A percentile compares a stretch with the other conserved stretches of the same genome.
phyloP scores from a whole-genome alignment of 2,888 invertebrate species.

The Heliconius hortense region DNA sequence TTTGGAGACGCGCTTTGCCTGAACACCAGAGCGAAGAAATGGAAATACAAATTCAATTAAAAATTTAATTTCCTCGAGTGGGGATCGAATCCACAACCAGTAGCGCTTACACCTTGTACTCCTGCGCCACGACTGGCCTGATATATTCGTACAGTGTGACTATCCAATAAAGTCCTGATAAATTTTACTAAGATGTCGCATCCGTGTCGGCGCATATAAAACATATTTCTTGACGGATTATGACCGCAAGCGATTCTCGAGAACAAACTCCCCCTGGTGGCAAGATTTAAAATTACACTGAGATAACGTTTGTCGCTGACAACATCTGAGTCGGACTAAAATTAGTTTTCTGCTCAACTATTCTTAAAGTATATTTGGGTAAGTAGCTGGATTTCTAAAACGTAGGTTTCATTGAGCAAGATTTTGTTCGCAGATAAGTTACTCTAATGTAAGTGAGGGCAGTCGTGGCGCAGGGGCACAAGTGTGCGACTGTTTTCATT shows the following conservation, averaged over 20 bases:
- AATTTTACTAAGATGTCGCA: constrained; percentile 3
- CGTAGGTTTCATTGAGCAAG: not conserved
- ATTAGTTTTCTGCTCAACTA: constrained; percentile 31
- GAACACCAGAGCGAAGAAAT: no score
- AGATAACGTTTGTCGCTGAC: constrained; percentile 34
- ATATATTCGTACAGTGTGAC: not conserved
- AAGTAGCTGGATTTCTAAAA: constrained; percentile 7
- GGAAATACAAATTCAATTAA: no score
- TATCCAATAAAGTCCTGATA: not conserved
- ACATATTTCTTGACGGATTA: constrained; percentile 38
- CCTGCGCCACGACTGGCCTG: no score
- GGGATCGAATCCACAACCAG: no score
- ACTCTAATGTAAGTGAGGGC: not conserved
- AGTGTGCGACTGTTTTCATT: no score
- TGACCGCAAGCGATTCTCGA: constrained; percentile 39
- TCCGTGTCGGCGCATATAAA: constrained; percentile 25
- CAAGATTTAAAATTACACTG: constrained; percentile 42
- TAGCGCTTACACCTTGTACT: no score
- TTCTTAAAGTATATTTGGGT: constrained; percentile 12
- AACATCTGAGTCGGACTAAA: constrained; percentile 32
- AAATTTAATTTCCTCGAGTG: no score
- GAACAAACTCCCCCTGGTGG: constrained; percentile 42
- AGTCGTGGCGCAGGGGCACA: no score
- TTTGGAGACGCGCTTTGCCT: no score
- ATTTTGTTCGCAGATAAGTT: not conserved